A percentile compares a stretch with the other conserved stretches of the same genome.
These are phyloP conservation scores for Megalopta genalis DNA, from an alignment of 1,140 invertebrate genomes.

Conservation along the genomic window DNA sequence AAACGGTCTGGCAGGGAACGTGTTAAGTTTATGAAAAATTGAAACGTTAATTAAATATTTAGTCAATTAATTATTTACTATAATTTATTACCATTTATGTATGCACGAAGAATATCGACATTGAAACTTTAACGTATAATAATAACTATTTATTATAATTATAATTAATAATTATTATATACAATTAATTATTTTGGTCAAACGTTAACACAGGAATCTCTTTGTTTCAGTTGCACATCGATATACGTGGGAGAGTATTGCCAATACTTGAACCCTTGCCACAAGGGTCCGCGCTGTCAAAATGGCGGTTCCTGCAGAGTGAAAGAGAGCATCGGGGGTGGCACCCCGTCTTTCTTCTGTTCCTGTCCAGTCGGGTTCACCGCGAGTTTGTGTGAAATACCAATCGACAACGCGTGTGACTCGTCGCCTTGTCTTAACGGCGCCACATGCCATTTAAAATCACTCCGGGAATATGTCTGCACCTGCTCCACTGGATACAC, in stretches of 20 bases:
- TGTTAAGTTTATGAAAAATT: no score
- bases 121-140: no score
- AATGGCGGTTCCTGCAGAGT: conserved; percentile 96
- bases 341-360: conserved; percentile 90
- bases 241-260: conserved; percentile 96
- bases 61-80: no score
- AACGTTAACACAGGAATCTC: conserved; percentile 35
- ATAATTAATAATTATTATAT: no score
- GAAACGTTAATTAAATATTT: no score
- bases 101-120: no score
- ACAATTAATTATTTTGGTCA: no score
- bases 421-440: conserved; percentile 92
- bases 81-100: no score
- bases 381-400: conserved; percentile 95
- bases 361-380: conserved; percentile 94
- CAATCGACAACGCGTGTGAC: conserved; percentile 94
- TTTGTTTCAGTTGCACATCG: conserved; percentile 92
- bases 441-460: conserved; percentile 89
- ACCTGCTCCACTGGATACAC: conserved; percentile 91
- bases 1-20: no score
- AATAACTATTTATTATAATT: no score
- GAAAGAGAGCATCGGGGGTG: conserved; percentile 82
- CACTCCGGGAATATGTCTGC: conserved; percentile 89
- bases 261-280: conserved; percentile 94
- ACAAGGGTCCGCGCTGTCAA: conserved; percentile 91